Conservation (phyloP, 2,888 invertebrate species). For the Drosophila stalkeri region DNA sequence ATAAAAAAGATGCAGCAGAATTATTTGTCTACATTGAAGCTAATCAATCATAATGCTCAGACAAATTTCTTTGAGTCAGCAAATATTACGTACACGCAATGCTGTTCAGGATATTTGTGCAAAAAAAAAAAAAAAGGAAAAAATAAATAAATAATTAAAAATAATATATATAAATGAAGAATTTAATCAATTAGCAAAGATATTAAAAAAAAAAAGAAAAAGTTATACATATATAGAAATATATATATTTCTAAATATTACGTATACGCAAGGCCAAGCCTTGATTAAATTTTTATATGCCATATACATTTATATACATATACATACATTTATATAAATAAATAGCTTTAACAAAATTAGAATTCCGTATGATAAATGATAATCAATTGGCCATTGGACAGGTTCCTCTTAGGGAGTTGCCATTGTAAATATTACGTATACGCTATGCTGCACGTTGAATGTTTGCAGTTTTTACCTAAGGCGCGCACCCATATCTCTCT, state of each 20-base stretch:
- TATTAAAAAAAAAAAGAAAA: neutral
- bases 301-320: no score
- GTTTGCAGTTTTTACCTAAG: constrained; percentile 5
- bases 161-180: no score
- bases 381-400: neutral
- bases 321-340: neutral
- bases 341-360: neutral
- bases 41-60: constrained; percentile 1
- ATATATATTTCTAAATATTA: neutral
- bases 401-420: constrained; percentile 17
- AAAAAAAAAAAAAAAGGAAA: neutral
- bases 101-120: no score
- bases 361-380: neutral
- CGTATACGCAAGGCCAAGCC: neutral
- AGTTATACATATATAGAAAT: no score
- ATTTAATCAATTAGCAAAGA: neutral
- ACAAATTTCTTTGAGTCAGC: neutral
- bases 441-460: constrained; percentile 30
- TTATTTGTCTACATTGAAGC: neutral
- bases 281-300: no score
- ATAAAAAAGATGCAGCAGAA: neutral
- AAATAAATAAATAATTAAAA: neutral
- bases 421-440: constrained; percentile 51
- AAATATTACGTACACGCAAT: constrained; percentile 6
- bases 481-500: neutral